Conservation (phyloP, 2,797 vertebrate species). For the Manis pentadactyla region DNA sequence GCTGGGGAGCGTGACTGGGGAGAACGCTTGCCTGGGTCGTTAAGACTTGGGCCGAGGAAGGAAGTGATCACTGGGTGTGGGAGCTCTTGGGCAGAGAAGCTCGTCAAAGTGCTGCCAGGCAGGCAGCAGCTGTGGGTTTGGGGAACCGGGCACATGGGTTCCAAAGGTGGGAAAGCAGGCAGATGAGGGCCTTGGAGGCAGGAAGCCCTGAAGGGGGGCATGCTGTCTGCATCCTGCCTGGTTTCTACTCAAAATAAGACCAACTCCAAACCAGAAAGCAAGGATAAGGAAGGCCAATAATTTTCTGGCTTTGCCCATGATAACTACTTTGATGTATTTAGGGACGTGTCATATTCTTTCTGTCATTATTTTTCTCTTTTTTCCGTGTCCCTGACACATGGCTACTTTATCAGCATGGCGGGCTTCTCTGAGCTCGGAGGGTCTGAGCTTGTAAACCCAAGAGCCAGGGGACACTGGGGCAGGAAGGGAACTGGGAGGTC, state of each 20-base stretch:
- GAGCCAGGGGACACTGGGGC: background rate
- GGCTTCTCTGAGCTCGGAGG: background rate
- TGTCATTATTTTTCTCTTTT: constrained; percentile 36
- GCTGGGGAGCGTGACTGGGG: background rate
- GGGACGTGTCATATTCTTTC: constrained; percentile 11
- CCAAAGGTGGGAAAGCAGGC: background rate
- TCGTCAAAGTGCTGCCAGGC: background rate
- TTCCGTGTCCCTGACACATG: background rate
- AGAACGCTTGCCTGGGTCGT: background rate
- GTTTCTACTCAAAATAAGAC: background rate
- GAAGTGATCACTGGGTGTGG: background rate
- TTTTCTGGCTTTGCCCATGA: constrained; percentile 44
- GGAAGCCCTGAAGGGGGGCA: background rate
- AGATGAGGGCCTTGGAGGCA: background rate
- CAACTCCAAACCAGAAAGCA: background rate
- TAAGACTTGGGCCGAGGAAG: background rate
- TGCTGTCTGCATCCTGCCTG: background rate
- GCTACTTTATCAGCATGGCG: background rate
- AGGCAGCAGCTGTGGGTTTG: background rate
- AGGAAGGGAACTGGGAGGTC: background rate
- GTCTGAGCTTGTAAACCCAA: background rate
- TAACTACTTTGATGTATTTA: constrained; percentile 9
- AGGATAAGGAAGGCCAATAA: background rate
- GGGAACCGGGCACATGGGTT: background rate
- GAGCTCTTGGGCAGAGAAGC: background rate